phyloP scores from a whole-genome alignment of 2,113 vertebrate genomes.

The Callorhinus ursinus region DNA sequence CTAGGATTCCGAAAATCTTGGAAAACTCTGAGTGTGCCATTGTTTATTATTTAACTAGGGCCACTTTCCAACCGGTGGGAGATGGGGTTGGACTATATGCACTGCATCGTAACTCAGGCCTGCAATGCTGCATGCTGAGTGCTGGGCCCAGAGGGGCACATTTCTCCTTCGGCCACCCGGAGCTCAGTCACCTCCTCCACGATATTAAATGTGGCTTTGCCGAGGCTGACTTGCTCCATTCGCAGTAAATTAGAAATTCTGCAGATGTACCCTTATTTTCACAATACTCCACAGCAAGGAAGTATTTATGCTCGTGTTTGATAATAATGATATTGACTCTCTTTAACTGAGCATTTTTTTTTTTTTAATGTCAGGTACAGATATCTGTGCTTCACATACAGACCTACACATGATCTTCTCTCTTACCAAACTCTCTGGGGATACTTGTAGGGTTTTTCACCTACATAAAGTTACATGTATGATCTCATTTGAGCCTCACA shows the following conservation, averaged over 20 bases:
- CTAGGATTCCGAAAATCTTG: slow-evolving; percentile 29
- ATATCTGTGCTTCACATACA: not conserved
- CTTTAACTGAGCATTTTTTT: not conserved
- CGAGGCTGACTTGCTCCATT: not conserved
- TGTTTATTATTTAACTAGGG: not conserved
- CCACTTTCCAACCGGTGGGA: not conserved
- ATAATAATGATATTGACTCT: not conserved
- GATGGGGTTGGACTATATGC: not conserved
- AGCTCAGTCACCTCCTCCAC: not conserved
- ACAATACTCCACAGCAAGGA: not conserved
- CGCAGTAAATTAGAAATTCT: not conserved
- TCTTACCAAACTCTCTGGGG: not conserved
- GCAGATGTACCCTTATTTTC: not conserved
- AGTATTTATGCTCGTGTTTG: not conserved
- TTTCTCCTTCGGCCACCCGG: not conserved
- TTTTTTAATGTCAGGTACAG: not conserved
- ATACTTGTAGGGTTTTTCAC: not conserved
- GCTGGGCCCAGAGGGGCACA: too few species aligned
- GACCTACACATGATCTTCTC: not conserved
- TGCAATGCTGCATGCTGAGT: not conserved
- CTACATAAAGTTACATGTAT: not conserved
- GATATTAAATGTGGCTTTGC: slow-evolving; percentile 1
- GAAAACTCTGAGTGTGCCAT: not conserved
- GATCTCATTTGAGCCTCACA: not conserved
- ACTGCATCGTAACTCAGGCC: not conserved